Conservation (phyloP, 2,888 invertebrate species). For the Conus canariensis region DNA sequence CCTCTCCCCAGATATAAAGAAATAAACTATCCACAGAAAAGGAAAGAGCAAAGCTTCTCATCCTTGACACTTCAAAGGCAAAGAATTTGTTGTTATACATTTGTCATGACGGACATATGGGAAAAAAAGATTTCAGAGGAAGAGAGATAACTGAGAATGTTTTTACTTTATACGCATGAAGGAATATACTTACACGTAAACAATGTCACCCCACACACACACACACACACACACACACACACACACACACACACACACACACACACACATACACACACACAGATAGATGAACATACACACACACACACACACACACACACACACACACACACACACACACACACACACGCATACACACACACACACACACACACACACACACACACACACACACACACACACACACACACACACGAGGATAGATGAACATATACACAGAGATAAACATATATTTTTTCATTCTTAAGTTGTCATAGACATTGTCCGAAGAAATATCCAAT, state of each 20-base stretch:
- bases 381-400: slow-evolving; percentile 11
- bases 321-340: background rate
- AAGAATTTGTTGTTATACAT: no score
- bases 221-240: background rate
- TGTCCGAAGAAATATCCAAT: no score
- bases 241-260: background rate
- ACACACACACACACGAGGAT: background rate
- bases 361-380: background rate
- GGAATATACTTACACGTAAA: background rate
- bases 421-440: background rate
- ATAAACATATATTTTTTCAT: no score
- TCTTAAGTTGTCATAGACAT: no score
- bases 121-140: no score
- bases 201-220: background rate
- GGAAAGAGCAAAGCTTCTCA: no score
- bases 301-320: background rate
- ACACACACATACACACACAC: background rate
- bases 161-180: background rate
- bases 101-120: no score
- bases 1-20: no score
- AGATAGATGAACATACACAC: background rate
- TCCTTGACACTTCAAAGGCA: no score
- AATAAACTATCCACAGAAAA: no score
- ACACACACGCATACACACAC: background rate
- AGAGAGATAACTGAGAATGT: no score